Conservation (phyloP, 2,113 vertebrate species). For the Cyprinus carpio region DNA sequence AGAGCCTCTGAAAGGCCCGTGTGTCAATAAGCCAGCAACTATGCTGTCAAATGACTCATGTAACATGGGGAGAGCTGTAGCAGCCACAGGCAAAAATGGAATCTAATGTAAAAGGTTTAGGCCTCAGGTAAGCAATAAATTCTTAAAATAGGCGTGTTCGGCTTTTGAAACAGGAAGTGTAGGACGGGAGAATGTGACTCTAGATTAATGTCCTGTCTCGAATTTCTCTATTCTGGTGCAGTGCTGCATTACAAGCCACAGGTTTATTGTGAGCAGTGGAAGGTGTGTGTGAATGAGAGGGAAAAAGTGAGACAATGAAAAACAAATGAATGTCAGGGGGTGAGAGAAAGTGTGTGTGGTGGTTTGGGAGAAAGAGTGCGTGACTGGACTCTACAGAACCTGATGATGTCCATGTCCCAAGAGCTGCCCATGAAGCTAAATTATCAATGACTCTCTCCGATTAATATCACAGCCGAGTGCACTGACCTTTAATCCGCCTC, state of each 20-base stretch:
- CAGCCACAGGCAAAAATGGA: neutral
- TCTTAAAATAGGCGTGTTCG: conserved; percentile 3
- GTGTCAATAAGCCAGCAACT: conserved; percentile 3
- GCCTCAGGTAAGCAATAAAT: conserved; percentile 19
- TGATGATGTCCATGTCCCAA: conserved; percentile 11
- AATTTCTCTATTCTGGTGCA: conserved; percentile 17
- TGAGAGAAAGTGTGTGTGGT: neutral
- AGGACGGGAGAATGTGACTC: conserved; percentile 1
- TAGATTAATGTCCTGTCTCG: conserved; percentile 35
- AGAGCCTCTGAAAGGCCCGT: neutral
- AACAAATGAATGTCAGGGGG: neutral
- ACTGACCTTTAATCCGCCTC: conserved; percentile 9
- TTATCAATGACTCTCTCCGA: conserved; percentile 34
- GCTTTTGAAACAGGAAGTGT: conserved; percentile 5
- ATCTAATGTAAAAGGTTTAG: conserved; percentile 40
- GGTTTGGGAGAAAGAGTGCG: neutral
- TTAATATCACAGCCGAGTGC: conserved; percentile 14
- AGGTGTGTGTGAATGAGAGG: neutral
- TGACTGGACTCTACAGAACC: conserved; percentile 21
- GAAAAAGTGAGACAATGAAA: neutral
- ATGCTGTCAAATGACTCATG: conserved; percentile 26
- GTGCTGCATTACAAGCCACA: conserved; percentile 20
- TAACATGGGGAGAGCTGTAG: conserved; percentile 7
- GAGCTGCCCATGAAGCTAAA: conserved; percentile 37
- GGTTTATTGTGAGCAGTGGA: conserved; percentile 2